Base-by-base conservation (phyloP, 1,140 invertebrate genomes). In the Magallana ariakensis region DNA sequence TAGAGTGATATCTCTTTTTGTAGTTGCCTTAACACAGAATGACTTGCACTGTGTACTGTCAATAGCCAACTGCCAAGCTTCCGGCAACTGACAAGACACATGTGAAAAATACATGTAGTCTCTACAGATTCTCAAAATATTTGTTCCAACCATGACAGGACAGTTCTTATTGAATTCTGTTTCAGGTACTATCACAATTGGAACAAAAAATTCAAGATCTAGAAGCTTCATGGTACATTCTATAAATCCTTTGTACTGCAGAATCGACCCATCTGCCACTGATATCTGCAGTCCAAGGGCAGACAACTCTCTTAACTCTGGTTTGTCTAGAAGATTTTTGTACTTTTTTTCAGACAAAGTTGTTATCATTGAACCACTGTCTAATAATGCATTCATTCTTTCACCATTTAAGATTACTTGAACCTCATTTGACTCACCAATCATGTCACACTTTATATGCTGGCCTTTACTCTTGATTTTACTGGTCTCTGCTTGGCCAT, bases 181-280 rank as follows among this genome's bases (percentile, higher is more conserved):
- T 7, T 62, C 60, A n/a, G 16, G 60, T 16, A 62, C 60, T 62
- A 62, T 62, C 16, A 62, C 13, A 13, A 62, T 62, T 9, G 60
- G 60, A 16, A 62, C 60, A 62, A 62, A 62, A 7, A 62, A 0
- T 62, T 62, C 60, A 62, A 62, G 7, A n/a, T 62, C 16, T 16
- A 62, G 60, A 33, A 85, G 11, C 26, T 8, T 60, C 13, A 85
- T n/a, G 19, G 60, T 16, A 46, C 33, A 8, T 46, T 89, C 88
- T 70, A 85, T 84, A 53, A 86, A 88, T 26, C 87, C 82, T 57
- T 58, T 80, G 60, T 88, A 88, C 5, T 62, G 85, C 54, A 86
- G 16, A 11, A 22, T 19, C 55, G 46, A 46, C 60, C 87, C 85
- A 83, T 81, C 58, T 7, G 87, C 87, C 22, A 81, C 8, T n/a